These are phyloP conservation scores for Gallinago nigripennis DNA, from an alignment of 2,797 vertebrate genomes.

Conservation along the genomic window DNA sequence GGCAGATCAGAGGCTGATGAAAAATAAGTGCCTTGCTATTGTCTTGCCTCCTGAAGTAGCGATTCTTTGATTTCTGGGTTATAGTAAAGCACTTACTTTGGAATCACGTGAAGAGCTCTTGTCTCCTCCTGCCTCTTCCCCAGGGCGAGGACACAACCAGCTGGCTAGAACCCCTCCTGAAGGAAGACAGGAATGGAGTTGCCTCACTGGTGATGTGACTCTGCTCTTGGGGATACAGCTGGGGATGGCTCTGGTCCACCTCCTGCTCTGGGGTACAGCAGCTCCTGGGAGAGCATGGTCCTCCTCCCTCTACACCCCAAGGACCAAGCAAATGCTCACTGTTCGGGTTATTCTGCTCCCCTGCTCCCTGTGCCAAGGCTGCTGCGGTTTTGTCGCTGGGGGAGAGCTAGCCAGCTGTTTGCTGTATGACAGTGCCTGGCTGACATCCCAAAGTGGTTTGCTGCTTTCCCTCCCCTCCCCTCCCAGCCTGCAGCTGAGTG, in stretches of 20 bases:
- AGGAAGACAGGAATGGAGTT: neutral
- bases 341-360: accelerated
- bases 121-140: neutral
- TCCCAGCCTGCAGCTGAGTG: neutral
- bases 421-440: neutral
- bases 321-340: neutral
- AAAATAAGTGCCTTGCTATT: neutral
- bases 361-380: neutral
- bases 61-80: neutral
- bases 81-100: neutral
- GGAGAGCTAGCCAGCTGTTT: slow-evolving; percentile 12
- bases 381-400: neutral
- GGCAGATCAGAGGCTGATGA: neutral
- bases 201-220: neutral
- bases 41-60: neutral
- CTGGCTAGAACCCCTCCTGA: neutral
- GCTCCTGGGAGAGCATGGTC: neutral
- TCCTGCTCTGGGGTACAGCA: neutral
- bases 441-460: slow-evolving; percentile 2
- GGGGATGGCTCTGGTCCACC: accelerated
- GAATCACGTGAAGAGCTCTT: neutral
- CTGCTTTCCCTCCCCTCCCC: neutral
- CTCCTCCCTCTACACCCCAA: neutral
- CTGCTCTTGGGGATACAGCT: neutral
- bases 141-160: neutral